A percentile compares a stretch with the other conserved stretches of the same genome.
Evolutionary conservation across 2,113 vertebrate species (phyloP).

Genomic region (Hassar affinis): DNA sequence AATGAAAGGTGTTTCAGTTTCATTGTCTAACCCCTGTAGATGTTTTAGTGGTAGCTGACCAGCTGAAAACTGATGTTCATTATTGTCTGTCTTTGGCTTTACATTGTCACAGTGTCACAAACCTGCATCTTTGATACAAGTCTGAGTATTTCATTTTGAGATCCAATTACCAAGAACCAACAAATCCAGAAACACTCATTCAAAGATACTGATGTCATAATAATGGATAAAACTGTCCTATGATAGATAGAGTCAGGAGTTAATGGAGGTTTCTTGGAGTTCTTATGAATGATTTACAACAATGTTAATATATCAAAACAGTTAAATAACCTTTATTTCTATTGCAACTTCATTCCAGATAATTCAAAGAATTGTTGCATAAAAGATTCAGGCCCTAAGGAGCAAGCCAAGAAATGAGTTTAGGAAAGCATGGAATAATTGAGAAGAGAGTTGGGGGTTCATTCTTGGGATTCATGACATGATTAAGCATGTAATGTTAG

Average conservation of each 20-base stretch:
- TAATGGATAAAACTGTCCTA: neutral
- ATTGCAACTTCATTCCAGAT: neutral
- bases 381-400: neutral
- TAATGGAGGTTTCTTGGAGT: neutral
- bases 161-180: neutral
- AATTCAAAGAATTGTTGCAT: neutral
- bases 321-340: neutral
- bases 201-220: neutral
- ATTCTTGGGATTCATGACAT: neutral
- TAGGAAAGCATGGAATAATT: neutral
- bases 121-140: neutral
- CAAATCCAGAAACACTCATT: neutral
- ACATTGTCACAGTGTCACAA: neutral
- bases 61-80: neutral
- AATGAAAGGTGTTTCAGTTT: too few relatives aligned
- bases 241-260: neutral
- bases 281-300: neutral
- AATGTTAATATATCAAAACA: neutral
- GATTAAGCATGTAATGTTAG: conserved; percentile 22
- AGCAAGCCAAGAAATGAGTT: neutral
- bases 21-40: too few relatives aligned
- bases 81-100: neutral
- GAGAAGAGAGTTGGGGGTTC: neutral
- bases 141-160: neutral
- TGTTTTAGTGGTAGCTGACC: neutral